Evolutionary conservation across 2,113 vertebrate genomes (phyloP).

Genomic region (Misgurnus anguillicaudatus): DNA sequence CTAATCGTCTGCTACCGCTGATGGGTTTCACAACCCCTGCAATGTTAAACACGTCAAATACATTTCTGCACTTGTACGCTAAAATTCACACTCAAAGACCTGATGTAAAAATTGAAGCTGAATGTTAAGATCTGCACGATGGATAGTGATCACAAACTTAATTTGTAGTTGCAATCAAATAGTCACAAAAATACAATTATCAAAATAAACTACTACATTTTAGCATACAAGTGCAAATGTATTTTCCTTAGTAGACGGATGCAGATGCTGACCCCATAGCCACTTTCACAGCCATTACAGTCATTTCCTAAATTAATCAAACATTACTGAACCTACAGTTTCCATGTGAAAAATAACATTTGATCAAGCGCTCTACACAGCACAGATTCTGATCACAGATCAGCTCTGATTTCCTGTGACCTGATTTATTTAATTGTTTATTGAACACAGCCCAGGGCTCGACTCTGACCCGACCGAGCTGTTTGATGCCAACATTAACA

Average conservation of each 20-base stretch:
- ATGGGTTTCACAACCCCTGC: no score
- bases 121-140: no score
- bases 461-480: constrained; percentile 39
- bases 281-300: neutral
- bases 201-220: no score
- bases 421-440: constrained; percentile 67
- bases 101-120: no score
- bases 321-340: constrained; percentile 1
- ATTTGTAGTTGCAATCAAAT: no score
- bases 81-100: no score
- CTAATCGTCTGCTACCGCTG: no score
- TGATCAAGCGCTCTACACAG: no score
- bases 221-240: neutral
- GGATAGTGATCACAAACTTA: no score
- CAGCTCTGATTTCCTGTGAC: constrained; percentile 16
- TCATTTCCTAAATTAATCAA: neutral
- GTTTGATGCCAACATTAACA: constrained; percentile 1
- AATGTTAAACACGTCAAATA: no score
- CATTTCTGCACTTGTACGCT: no score
- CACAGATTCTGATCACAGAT: neutral
- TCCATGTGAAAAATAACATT: neutral
- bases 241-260: neutral
- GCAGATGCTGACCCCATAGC: neutral
- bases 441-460: constrained; percentile 64
- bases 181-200: no score